Conservation (phyloP, 2,113 vertebrate genomes). For the Odocoileus hemionus region DNA sequence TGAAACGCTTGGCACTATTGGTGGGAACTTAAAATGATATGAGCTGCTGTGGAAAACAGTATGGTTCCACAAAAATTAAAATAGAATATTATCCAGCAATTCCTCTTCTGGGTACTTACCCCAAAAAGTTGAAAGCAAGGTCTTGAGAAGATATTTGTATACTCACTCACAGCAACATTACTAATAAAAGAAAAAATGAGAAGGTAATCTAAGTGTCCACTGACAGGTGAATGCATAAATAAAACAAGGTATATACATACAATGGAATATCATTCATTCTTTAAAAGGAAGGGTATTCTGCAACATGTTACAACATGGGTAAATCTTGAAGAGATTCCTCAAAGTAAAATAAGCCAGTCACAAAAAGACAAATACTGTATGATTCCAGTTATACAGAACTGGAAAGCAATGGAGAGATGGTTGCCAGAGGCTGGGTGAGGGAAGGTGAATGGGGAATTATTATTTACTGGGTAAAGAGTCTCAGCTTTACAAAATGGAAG, state of each 20-base stretch:
- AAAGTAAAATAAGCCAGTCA: neutral
- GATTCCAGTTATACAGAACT: neutral
- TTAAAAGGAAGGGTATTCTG: neutral
- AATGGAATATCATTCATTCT: neutral
- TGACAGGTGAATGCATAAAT: neutral
- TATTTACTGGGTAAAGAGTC: neutral
- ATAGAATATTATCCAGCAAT: neutral
- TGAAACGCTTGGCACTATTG: neutral
- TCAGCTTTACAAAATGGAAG: neutral
- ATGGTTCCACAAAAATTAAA: neutral
- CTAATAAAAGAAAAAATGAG: neutral
- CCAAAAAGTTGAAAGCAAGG: neutral
- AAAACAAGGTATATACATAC: neutral
- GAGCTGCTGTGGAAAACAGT: neutral
- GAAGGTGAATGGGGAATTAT: neutral
- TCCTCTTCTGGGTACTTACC: neutral
- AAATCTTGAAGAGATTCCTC: neutral
- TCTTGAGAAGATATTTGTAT: neutral
- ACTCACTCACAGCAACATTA: neutral
- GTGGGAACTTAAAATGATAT: neutral
- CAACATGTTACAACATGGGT: neutral
- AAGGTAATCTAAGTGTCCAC: neutral
- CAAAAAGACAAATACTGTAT: neutral
- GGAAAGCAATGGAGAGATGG: neutral
- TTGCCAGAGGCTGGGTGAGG: neutral